Conservation (phyloP, 2,113 vertebrate genomes). For the Callorhinus ursinus region DNA sequence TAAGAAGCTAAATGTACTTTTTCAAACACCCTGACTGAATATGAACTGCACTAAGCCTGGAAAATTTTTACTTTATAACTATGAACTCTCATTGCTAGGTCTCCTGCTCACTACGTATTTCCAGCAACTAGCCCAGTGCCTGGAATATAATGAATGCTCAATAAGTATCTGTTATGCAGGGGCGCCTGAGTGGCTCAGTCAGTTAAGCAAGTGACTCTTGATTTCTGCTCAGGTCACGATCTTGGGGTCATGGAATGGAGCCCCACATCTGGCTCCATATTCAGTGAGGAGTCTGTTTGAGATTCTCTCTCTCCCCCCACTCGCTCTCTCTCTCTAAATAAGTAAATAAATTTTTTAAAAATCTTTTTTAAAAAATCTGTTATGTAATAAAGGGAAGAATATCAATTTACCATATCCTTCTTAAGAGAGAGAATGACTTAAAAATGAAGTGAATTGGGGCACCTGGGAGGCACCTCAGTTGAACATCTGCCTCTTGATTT, state of each 20-base stretch:
- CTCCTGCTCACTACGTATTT: background rate
- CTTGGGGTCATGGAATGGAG: background rate
- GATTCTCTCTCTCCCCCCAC: background rate
- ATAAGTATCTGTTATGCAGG: background rate
- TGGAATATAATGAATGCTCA: background rate
- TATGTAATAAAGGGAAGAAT: background rate
- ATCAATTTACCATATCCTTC: background rate
- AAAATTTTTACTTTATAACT: background rate
- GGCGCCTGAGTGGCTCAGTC: background rate
- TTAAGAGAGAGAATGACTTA: background rate
- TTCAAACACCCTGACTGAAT: background rate
- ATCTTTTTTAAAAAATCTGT: background rate
- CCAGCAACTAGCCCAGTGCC: background rate
- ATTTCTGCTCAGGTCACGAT: background rate
- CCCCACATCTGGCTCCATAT: fast-evolving
- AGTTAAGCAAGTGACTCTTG: background rate
- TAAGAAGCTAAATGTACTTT: background rate
- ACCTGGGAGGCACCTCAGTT: background rate
- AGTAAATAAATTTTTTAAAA: background rate
- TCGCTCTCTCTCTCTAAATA: background rate
- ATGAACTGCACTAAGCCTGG: background rate
- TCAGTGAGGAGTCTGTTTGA: background rate
- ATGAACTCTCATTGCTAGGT: background rate
- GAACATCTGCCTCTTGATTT: background rate
- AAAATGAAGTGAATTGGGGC: background rate